Base-by-base conservation (phyloP, 2,797 vertebrate genomes). In the Pygocentrus nattereri region DNA sequence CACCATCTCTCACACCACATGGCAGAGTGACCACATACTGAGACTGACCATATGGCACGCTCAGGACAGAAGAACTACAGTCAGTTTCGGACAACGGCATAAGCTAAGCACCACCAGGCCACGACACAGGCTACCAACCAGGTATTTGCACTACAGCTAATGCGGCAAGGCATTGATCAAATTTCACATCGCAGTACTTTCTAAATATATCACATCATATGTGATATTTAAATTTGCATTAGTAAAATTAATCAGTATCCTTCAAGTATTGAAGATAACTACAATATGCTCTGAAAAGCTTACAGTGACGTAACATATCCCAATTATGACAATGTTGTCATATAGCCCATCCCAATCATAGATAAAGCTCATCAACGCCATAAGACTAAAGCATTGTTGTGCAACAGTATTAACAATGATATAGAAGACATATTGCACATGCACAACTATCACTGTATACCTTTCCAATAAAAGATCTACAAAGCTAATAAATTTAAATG, bases 11-110 rank as follows among this genome's bases (percentile, higher is more conserved):
- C 19, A 23, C 67, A 58, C 64, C 84, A 87, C 86, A 85, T 85
- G 79, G 82, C 47, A 30, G 64, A 71, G 71, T 30, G 58, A 58
- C 70, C 65, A 82, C 86, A 85, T 76, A 80, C 76, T 15, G 79
- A 38, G 79, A 38, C n/a, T 56, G 81, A 52, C 84, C 84, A 87
- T 87, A 87, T 87, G 86, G 79, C 64, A 64, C 50, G 21, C 56
- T 70, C 61, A 23, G 52, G 65, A 76, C 73, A 70, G n/a, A 38
- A 30, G 21, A 21, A 52, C 25, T 25, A 68, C 62, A 27, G 27
- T 19, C 30, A 38, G 71, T 30, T 23, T 58, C 11, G 12, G 50
- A 50, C 13, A 62, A 77, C 7, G 41, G 76, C 49, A 59, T 31
- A 41, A 61, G 78, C 73, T 38, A 58, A 41, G 65, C n/a, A 25